Base-by-base conservation (phyloP, 2,797 vertebrate genomes). In the Tinamus major region DNA sequence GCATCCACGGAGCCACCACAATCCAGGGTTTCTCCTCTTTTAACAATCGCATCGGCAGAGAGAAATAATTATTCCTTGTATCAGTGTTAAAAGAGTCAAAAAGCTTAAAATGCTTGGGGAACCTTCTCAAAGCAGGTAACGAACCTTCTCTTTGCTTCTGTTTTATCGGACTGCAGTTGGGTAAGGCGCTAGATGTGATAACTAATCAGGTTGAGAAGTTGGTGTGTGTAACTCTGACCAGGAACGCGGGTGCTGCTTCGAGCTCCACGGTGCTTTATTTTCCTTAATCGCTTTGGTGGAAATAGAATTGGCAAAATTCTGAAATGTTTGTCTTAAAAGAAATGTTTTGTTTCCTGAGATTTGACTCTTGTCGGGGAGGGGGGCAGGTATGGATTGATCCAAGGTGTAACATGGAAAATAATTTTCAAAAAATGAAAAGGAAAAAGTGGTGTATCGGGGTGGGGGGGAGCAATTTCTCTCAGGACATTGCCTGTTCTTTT, bases 21-120 rank as follows among this genome's bases (percentile, higher is more conserved):
- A 72, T 65, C 85, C 87, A 53, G 87, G 93, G 93, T 71, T 97
- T 93, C 79, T 93, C 84, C 89, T 87, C 96, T 93, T 64, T 53
- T 81, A 92, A 89, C 84, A 96, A 94, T 85, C 96, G 89, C 90
- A 14, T 81, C 96, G 90, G 85, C 95, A 93, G 92, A 93, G 90
- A 92, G 93, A 90, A 96, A 94, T 97, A 89, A 96, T 96, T 94
- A 95, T 95, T 96, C 75, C 92, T 19, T 70, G 94, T 97, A 72
- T 95, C 95, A 91, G 68, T 96, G 88, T 90, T 97, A 87, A 94
- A 95, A 95, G 94, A 97, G 92, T 97, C 93, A 96, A 93, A 97
- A 97, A 93, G 91, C 94, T 97, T 85, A 51, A 92, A 92, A 96
- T 81, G 94, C 80, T 95, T 84, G 85, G 35, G 49, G 97, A 94